Evolutionary conservation across 2,888 invertebrate species (phyloP).

Genomic region (Hedychridium roseum): DNA sequence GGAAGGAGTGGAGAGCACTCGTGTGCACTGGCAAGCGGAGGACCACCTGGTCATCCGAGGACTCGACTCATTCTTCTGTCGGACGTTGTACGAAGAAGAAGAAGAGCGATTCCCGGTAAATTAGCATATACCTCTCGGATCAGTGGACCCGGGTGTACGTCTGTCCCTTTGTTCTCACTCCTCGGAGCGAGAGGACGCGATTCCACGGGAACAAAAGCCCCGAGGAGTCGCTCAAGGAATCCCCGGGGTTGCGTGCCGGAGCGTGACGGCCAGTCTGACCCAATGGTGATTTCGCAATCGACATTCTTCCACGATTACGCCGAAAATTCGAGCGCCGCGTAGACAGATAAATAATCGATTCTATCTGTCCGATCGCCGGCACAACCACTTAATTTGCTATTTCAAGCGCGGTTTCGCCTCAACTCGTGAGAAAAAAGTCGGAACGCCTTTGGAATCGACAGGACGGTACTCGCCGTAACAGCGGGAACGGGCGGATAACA

Average conservation of each 20-base stretch:
- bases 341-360: too few relatives aligned
- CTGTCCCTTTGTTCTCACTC: slow-evolving; percentile 39
- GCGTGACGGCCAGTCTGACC: neutral
- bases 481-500: too few relatives aligned
- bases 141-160: slow-evolving; percentile 2
- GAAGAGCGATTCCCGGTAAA: slow-evolving; percentile 41
- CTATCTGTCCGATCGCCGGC: too few relatives aligned
- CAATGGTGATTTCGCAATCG: neutral
- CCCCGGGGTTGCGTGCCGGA: neutral
- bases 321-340: too few relatives aligned
- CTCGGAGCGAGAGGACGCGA: neutral
- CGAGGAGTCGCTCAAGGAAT: too few relatives aligned
- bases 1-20: slow-evolving; percentile 28
- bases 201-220: slow-evolving; percentile 12
- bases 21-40: slow-evolving; percentile 29
- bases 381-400: too few relatives aligned
- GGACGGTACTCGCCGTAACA: too few relatives aligned
- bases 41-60: slow-evolving; percentile 52
- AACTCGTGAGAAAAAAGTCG: too few relatives aligned
- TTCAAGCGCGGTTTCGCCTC: too few relatives aligned
- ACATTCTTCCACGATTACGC: neutral
- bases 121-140: slow-evolving; percentile 41
- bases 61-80: slow-evolving; percentile 52
- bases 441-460: too few relatives aligned
- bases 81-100: slow-evolving; percentile 22